These are phyloP conservation scores for Aphyosemion australe DNA, from an alignment of 2,113 vertebrate species.

Conservation along the genomic window DNA sequence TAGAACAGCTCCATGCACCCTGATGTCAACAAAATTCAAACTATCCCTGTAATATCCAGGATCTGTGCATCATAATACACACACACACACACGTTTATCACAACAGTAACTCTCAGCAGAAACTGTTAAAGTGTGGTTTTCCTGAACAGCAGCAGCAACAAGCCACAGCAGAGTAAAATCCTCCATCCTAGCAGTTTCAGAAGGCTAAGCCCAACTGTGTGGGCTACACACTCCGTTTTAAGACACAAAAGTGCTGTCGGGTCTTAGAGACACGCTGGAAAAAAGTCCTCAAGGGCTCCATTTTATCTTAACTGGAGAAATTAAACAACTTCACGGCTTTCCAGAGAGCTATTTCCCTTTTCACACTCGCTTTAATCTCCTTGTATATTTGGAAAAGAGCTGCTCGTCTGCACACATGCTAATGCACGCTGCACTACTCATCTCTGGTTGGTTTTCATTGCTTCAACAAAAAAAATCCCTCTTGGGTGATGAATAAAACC, in stretches of 20 bases:
- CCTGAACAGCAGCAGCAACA: conserved; percentile 10
- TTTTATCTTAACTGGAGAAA: neutral
- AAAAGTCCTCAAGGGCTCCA: neutral
- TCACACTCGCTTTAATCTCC: neutral
- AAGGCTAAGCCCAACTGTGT: conserved; percentile 41
- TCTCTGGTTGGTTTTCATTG: neutral
- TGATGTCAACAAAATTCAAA: too few relatives aligned
- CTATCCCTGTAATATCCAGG: too few relatives aligned
- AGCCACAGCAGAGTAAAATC: conserved; percentile 19
- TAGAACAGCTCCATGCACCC: too few relatives aligned
- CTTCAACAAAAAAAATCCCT: too few relatives aligned
- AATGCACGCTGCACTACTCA: neutral
- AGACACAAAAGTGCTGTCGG: conserved; percentile 27
- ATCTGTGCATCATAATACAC: too few relatives aligned
- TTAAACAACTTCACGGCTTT: neutral
- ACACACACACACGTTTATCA: too few relatives aligned
- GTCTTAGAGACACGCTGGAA: conserved; percentile 1
- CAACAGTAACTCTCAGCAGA: too few relatives aligned
- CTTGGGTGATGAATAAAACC: too few relatives aligned
- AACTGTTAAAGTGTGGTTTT: too few relatives aligned
- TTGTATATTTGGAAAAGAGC: neutral
- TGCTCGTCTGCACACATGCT: neutral
- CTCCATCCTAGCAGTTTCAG: conserved; percentile 25
- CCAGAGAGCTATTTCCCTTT: neutral
- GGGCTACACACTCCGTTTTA: conserved; percentile 25